phyloP scores from a whole-genome alignment of 2,113 vertebrate species.

The Prietella phreatophila region DNA sequence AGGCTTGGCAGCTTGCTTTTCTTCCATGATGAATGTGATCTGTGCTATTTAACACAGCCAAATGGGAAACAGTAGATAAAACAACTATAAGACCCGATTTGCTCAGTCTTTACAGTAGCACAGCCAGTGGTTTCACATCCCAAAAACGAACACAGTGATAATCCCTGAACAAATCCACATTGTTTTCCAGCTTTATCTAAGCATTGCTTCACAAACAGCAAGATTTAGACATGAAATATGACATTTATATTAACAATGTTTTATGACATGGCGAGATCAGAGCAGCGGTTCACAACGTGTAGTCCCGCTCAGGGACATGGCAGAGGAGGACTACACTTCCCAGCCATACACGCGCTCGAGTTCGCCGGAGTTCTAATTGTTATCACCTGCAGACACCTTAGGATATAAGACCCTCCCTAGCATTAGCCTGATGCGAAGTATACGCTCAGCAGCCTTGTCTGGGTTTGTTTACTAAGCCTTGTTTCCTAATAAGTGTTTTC shows the following conservation, averaged over 20 bases:
- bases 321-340: too few relatives aligned
- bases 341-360: too few relatives aligned
- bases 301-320: too few relatives aligned
- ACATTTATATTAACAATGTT: not conserved
- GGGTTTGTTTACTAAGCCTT: too few relatives aligned
- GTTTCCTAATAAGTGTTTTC: too few relatives aligned
- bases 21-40: conserved; percentile 25
- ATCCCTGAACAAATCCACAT: not conserved
- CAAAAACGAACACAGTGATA: not conserved
- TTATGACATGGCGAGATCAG: too few relatives aligned
- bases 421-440: too few relatives aligned
- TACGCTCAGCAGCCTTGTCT: too few relatives aligned
- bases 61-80: conserved; percentile 68
- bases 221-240: not conserved
- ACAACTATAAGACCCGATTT: conserved; percentile 68
- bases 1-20: not conserved
- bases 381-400: too few relatives aligned
- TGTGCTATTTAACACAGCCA: conserved; percentile 66
- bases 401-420: too few relatives aligned
- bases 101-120: conserved; percentile 65
- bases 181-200: not conserved
- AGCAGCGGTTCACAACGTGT: too few relatives aligned
- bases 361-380: too few relatives aligned
- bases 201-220: not conserved
- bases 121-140: conserved; percentile 41